Percentiles rank a stretch among this genome's conserved stretches.
Conservation (phyloP, 2,888 invertebrate genomes). For the Lasioglossum morio region DNA sequence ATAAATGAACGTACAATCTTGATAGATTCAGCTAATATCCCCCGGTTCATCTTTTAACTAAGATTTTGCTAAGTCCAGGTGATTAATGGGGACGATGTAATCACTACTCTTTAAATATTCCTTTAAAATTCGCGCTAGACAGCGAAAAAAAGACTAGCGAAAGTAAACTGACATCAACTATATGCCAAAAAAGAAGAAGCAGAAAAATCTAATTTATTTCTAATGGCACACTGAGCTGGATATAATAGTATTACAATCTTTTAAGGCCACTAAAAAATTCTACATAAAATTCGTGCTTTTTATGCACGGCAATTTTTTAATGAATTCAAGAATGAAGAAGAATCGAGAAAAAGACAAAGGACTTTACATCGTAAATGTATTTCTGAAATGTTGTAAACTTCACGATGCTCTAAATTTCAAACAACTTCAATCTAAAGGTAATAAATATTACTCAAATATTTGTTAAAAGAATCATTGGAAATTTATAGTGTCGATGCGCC, state of each 20-base stretch:
- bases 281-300: not conserved
- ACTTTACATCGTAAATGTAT: too few species aligned
- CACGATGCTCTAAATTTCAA: too few species aligned
- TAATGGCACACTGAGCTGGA: not conserved
- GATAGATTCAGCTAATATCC: conserved; percentile 4
- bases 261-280: not conserved
- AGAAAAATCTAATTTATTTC: not conserved
- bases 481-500: too few species aligned
- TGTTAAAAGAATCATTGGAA: too few species aligned
- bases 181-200: not conserved
- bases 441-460: too few species aligned
- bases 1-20: conserved; percentile 7
- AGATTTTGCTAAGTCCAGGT: not conserved
- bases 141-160: not conserved
- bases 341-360: too few species aligned
- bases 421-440: too few species aligned
- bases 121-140: not conserved
- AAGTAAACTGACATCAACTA: not conserved
- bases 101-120: not conserved
- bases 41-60: not conserved
- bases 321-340: too few species aligned
- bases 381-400: too few species aligned
- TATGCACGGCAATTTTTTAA: not conserved
- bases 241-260: not conserved
- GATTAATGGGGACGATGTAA: not conserved